These are phyloP conservation scores for Magallana ariakensis DNA, from an alignment of 1,140 invertebrate species.

Conservation along the genomic window DNA sequence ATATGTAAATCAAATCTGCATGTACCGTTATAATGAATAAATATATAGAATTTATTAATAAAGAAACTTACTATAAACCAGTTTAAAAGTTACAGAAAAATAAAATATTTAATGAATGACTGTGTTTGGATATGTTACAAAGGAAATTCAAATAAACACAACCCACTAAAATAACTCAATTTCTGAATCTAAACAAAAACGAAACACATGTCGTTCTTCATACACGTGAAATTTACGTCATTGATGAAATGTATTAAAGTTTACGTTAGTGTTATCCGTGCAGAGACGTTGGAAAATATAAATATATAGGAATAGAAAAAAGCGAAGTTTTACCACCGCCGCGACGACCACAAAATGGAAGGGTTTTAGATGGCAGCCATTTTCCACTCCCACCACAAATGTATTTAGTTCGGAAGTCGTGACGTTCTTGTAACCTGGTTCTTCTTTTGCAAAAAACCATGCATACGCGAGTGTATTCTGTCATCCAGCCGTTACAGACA, in stretches of 20 bases:
- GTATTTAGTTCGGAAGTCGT: not conserved
- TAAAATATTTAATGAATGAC: too few relatives aligned
- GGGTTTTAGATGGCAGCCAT: not conserved
- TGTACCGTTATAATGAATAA: too few relatives aligned
- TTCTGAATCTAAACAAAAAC: too few relatives aligned
- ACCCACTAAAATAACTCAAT: too few relatives aligned
- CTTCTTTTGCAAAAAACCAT: not conserved
- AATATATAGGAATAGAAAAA: not conserved
- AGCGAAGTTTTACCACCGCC: not conserved
- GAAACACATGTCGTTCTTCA: too few relatives aligned
- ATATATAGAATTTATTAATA: too few relatives aligned
- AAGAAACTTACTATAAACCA: too few relatives aligned
- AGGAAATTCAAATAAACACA: too few relatives aligned
- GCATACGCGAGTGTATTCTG: not conserved
- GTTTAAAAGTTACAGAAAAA: too few relatives aligned
- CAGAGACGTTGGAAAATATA: too few relatives aligned
- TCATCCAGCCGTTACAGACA: not conserved
- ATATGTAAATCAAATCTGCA: not conserved
- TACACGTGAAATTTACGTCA: too few relatives aligned
- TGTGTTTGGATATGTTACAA: too few relatives aligned
- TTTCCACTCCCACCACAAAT: constrained; percentile 10
- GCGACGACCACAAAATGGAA: not conserved
- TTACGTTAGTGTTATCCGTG: not conserved
- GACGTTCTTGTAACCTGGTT: not conserved
- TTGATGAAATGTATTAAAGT: not conserved